phyloP scores from a whole-genome alignment of 1,140 invertebrate species.

The Ceratina calcarata region DNA sequence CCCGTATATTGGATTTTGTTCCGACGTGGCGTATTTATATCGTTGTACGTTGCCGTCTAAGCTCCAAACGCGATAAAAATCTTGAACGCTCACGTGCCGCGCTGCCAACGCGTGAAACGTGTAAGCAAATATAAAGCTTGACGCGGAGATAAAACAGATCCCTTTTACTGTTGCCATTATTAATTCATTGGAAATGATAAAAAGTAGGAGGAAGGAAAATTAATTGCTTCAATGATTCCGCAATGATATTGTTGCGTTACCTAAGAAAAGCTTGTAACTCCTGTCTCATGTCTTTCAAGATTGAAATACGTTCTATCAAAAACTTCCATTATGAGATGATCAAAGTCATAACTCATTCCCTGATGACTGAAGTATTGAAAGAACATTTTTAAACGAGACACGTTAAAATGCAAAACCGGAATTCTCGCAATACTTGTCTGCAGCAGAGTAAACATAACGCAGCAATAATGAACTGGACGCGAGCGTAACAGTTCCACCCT shows the following conservation, averaged over 20 bases:
- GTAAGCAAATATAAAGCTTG: background rate
- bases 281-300: no score
- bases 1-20: slow-evolving; percentile 42
- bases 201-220: no score
- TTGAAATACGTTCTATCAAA: no score
- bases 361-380: background rate
- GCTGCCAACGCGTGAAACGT: background rate
- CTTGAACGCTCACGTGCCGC: slow-evolving; percentile 11
- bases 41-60: slow-evolving; percentile 16
- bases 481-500: background rate
- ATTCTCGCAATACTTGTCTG: background rate
- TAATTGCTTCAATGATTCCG: no score
- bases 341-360: background rate
- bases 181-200: background rate
- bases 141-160: background rate
- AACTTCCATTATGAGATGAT: no score
- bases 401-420: background rate
- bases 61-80: slow-evolving; percentile 24
- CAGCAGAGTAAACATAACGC: background rate
- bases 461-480: background rate
- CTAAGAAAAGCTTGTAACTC: no score
- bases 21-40: slow-evolving; percentile 32
- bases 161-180: background rate
- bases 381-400: background rate
- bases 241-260: no score